Evolutionary conservation across 1,140 invertebrate genomes (phyloP), one percentile per base, ranked within the genome.

Genomic region (Maconellicoccus hirsutus): DNA sequence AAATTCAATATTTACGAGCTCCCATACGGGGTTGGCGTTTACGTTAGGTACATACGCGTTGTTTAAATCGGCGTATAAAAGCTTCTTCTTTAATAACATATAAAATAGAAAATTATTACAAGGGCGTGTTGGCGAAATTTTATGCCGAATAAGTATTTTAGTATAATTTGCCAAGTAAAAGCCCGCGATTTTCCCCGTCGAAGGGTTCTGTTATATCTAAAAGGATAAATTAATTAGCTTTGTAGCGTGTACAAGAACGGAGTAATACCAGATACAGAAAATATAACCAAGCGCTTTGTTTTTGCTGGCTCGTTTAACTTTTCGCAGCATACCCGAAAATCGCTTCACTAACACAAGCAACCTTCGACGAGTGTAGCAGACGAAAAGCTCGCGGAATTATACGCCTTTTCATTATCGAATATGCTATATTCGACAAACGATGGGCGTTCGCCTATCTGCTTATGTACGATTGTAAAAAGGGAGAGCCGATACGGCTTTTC

Each of bases 141-240:
- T 52, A 52, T 52, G 42, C 42, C 42, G 42, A 52, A 52, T 52
- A 52, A 52, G 42, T 52, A 52, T 52, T 52, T 52, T 52, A 52
- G 42, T 3, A 52, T 52, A 52, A 52, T 52, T 52, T 52, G 12
- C 42, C 42, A 52, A 52, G n/a, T 3, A 12, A 33, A 33, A 33
- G 29, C 4, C 29, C 29, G 29, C 29, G 29, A 33, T 3, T 12
- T 33, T 33, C 29, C 4, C 29, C 12, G 12, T 33, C 3, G 29
- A 33, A 12, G 29, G 29, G 29, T 33, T 33, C 29, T 33, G 29
- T 33, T 33, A 33, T 33, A 33, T 33, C 42, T 52, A 52, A 52
- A 52, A 52, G 42, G 42, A 52, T 52, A 52, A 52, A 52, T 52
- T 52, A 52, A 52, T 52, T 52, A 52, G 42, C 42, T 19, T 52